Conservation (phyloP, 2,888 invertebrate genomes). For the Temnothorax rugatulus region DNA sequence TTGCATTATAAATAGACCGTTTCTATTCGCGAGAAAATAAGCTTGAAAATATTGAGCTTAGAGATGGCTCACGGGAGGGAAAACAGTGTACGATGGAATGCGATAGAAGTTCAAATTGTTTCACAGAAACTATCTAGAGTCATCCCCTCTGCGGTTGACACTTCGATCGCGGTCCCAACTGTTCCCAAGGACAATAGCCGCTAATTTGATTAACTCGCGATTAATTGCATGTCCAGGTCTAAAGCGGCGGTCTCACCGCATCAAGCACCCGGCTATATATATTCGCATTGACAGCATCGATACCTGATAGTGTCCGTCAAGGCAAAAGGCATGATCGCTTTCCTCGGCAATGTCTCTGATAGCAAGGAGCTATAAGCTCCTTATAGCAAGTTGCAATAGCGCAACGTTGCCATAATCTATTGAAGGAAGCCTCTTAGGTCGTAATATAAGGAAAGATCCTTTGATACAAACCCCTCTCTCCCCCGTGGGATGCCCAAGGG, state of each 20-base stretch:
- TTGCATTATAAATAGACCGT: constrained; percentile 5
- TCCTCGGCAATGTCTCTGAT: constrained; percentile 46
- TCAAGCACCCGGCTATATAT: constrained; percentile 27
- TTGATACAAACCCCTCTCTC: constrained; percentile 40
- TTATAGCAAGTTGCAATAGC: constrained; percentile 56
- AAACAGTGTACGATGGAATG: constrained; percentile 6
- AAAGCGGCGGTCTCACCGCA: constrained; percentile 47
- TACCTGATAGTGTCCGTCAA: constrained; percentile 52
- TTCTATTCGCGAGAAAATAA: not conserved
- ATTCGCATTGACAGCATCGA: constrained; percentile 47
- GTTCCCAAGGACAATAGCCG: constrained; percentile 57
- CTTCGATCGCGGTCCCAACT: constrained; percentile 54
- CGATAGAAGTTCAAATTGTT: constrained; percentile 37
- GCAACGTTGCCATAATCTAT: constrained; percentile 55
- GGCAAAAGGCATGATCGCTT: constrained; percentile 54
- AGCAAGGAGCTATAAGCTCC: constrained; percentile 52
- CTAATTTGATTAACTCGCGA: constrained; percentile 73
- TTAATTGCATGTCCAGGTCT: constrained; percentile 65
- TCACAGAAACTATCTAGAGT: constrained; percentile 31
- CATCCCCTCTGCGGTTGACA: constrained; percentile 63
- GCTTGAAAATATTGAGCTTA: not conserved
- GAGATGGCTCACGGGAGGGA: not conserved
- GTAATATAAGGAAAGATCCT: constrained; percentile 56
- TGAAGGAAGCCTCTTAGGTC: constrained; percentile 55
- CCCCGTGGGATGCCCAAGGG: constrained; percentile 17